These are phyloP conservation scores for Mactra quadrangularis DNA, from an alignment of 1,140 invertebrate species.

Conservation along the genomic window DNA sequence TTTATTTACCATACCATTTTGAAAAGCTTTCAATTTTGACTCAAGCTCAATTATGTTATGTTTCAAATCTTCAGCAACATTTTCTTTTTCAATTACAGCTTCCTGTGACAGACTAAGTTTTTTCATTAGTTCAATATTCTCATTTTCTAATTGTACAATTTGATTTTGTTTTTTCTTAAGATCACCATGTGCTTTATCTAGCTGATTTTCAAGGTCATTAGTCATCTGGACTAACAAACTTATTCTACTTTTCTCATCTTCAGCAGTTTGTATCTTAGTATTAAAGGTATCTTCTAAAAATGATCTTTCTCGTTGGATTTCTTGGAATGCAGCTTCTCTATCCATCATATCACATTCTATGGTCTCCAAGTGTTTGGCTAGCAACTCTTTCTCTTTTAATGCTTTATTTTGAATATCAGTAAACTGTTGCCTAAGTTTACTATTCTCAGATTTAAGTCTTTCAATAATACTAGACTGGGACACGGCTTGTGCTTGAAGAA, in stretches of 20 bases:
- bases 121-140: conserved; percentile 83
- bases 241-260: conserved; percentile 81
- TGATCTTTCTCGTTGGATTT: conserved; percentile 82
- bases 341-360: conserved; percentile 85
- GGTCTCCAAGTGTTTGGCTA: conserved; percentile 84
- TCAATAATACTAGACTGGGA: conserved; percentile 81
- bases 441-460: conserved; percentile 81
- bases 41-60: conserved; percentile 82
- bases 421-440: conserved; percentile 79
- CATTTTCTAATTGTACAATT: conserved; percentile 80
- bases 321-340: conserved; percentile 83
- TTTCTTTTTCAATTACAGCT: conserved; percentile 82
- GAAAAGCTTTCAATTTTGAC: conserved; percentile 77
- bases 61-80: conserved; percentile 79
- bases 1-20: conserved; percentile 73
- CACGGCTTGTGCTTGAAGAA: conserved; percentile 77
- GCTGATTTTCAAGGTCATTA: conserved; percentile 81
- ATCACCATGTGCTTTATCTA: conserved; percentile 81
- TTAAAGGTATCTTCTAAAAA: conserved; percentile 81
- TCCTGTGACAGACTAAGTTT: conserved; percentile 82
- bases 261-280: conserved; percentile 79
- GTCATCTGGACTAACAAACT: conserved; percentile 75
- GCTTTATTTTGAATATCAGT: conserved; percentile 82
- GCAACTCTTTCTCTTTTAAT: conserved; percentile 83
- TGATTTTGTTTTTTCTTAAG: conserved; percentile 79